Percentiles rank a stretch among this genome's conserved stretches.
phyloP scores from a whole-genome alignment of 2,113 vertebrate species.

The Seriola quinqueradiata region DNA sequence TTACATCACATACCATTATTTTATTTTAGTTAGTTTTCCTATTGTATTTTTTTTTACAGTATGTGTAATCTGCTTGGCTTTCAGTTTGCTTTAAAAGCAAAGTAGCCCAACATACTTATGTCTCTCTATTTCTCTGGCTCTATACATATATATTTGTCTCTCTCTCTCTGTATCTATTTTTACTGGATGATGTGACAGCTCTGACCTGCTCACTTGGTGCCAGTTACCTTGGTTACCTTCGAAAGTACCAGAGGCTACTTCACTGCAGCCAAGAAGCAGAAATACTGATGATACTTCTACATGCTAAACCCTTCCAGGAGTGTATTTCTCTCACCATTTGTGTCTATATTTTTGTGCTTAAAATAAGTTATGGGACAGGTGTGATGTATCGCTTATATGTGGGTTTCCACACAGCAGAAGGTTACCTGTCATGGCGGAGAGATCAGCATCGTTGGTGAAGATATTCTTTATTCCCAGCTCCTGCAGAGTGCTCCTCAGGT shows the following conservation, averaged over 20 bases:
- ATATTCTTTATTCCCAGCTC: conserved; percentile 92
- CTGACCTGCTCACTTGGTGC: conserved; percentile 64
- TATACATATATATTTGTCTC: neutral
- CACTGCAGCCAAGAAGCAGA: conserved; percentile 45
- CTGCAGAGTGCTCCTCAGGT: conserved; percentile 91
- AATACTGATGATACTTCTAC: conserved; percentile 23
- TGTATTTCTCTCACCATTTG: conserved; percentile 14
- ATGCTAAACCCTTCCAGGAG: conserved; percentile 10
- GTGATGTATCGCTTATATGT: neutral
- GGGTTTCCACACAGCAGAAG: conserved; percentile 11
- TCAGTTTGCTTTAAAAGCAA: neutral
- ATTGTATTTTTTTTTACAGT: neutral
- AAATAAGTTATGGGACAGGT: neutral
- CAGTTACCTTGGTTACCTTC: conserved; percentile 81
- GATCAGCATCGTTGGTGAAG: conserved; percentile 92
- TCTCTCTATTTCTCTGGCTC: conserved; percentile 1
- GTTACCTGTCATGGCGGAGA: conserved; percentile 94
- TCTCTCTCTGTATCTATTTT: conserved; percentile 69
- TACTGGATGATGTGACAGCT: conserved; percentile 61
- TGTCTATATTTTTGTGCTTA: neutral
- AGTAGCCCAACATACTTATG: neutral
- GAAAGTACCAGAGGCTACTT: conserved; percentile 62
- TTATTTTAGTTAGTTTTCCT: neutral
- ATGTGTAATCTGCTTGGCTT: neutral
- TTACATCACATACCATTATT: neutral